Percentiles rank a stretch among this genome's conserved stretches.
Conservation (phyloP, 2,113 vertebrate species). For the Pterophyllum scalare region DNA sequence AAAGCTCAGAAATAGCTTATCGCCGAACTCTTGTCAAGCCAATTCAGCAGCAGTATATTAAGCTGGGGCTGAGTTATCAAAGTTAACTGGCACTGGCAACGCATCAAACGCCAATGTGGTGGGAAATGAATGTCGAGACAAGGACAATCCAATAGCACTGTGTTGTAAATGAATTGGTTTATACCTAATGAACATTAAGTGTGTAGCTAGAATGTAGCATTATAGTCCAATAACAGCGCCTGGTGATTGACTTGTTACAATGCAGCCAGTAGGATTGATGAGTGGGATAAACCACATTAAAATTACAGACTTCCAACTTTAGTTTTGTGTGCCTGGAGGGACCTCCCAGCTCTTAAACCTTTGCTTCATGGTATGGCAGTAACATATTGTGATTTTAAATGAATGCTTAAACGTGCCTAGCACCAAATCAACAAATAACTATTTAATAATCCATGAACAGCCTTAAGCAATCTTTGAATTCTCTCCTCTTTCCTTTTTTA, state of each 20-base stretch:
- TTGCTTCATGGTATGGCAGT: accelerated
- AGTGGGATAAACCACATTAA: background rate
- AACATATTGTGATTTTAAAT: no score
- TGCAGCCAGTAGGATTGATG: constrained; percentile 29
- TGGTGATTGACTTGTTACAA: constrained; percentile 42
- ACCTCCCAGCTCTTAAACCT: background rate
- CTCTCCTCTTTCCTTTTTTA: no score
- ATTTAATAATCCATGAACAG: background rate
- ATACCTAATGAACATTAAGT: constrained; percentile 68
- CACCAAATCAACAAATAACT: background rate
- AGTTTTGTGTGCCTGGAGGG: background rate
- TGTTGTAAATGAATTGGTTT: constrained; percentile 70
- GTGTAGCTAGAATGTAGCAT: constrained; percentile 27
- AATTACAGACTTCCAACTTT: background rate
- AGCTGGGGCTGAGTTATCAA: constrained; percentile 66
- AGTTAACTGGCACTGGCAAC: constrained; percentile 77
- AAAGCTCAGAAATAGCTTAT: constrained; percentile 67
- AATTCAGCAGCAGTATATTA: constrained; percentile 71
- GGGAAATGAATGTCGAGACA: constrained; percentile 71
- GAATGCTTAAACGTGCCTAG: background rate
- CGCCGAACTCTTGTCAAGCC: constrained; percentile 62
- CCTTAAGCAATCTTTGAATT: no score
- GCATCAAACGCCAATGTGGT: constrained; percentile 65
- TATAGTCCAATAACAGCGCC: constrained; percentile 28
- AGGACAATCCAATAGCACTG: constrained; percentile 65